phyloP scores from a whole-genome alignment of 2,113 vertebrate species.

The Monarcha castaneiventris region DNA sequence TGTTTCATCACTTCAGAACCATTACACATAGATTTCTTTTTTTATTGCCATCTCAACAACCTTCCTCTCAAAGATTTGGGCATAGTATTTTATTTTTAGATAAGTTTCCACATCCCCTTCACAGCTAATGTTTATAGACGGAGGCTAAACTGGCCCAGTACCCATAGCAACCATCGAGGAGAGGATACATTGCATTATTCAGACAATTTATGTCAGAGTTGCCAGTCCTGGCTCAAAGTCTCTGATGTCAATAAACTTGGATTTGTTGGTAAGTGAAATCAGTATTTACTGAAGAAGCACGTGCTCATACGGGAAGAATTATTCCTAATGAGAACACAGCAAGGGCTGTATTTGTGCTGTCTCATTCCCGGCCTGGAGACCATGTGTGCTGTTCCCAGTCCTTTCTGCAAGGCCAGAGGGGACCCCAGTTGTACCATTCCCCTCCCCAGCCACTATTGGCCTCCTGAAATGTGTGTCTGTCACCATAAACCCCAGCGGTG shows the following conservation, averaged over 20 bases:
- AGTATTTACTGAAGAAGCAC: background rate
- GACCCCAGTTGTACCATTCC: background rate
- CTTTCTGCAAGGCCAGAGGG: background rate
- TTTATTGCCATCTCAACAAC: background rate
- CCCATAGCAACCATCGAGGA: slow-evolving; percentile 52
- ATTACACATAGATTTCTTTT: background rate
- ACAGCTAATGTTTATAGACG: slow-evolving; percentile 26
- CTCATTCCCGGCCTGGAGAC: background rate
- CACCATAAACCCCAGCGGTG: background rate
- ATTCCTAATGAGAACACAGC: background rate
- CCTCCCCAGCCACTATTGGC: background rate
- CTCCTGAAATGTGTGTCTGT: background rate
- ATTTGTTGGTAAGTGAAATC: background rate
- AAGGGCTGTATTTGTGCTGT: background rate
- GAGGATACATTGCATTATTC: slow-evolving; percentile 36
- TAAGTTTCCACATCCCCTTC: slow-evolving; percentile 48
- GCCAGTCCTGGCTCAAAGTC: slow-evolving; percentile 15
- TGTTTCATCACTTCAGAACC: background rate
- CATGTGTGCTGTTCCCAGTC: background rate
- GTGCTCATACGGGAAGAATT: background rate
- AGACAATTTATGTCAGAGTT: slow-evolving; percentile 33
- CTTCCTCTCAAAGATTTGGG: slow-evolving; percentile 36
- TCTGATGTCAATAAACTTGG: slow-evolving; percentile 38
- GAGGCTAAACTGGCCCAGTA: slow-evolving; percentile 13
- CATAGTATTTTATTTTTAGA: slow-evolving; percentile 56